phyloP scores from a whole-genome alignment of 2,888 invertebrate genomes.

The Oscheius sp. region DNA sequence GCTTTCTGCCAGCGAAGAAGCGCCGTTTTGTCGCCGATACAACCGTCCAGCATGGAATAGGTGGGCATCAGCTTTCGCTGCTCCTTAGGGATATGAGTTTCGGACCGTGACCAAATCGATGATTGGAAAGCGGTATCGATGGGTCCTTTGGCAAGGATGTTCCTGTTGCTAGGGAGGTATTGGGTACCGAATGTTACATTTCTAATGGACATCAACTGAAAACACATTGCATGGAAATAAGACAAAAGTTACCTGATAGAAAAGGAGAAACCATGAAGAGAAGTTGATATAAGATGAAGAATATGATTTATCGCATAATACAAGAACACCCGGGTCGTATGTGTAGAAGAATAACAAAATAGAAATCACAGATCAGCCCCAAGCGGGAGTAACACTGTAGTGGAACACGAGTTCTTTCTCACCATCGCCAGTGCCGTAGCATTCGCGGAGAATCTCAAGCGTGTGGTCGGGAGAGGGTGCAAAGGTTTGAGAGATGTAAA shows the following conservation, averaged over 20 bases:
- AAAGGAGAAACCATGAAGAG: background rate
- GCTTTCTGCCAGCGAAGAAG: conserved; percentile 16
- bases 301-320: conserved; percentile 13
- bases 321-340: background rate
- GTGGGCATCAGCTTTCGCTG: background rate
- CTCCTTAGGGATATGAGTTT: background rate
- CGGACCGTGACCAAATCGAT: conserved; percentile 7
- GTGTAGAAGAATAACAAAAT: background rate
- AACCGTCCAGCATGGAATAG: background rate
- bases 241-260: conserved; percentile 4
- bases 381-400: conserved; percentile 59
- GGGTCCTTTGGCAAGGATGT: too few relatives aligned
- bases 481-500: conserved; percentile 54
- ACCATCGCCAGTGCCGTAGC: conserved; percentile 40
- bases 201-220: too few relatives aligned
- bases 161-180: too few relatives aligned
- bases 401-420: conserved; percentile 50
- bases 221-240: background rate
- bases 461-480: conserved; percentile 61
- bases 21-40: conserved; percentile 16
- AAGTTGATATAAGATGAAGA: background rate
- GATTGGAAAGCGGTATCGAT: too few relatives aligned
- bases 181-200: too few relatives aligned
- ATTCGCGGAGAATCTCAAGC: conserved; percentile 46
- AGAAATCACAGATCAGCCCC: conserved; percentile 44